phyloP scores from a whole-genome alignment of 2,888 invertebrate genomes.

The Standfussiana lucernea region DNA sequence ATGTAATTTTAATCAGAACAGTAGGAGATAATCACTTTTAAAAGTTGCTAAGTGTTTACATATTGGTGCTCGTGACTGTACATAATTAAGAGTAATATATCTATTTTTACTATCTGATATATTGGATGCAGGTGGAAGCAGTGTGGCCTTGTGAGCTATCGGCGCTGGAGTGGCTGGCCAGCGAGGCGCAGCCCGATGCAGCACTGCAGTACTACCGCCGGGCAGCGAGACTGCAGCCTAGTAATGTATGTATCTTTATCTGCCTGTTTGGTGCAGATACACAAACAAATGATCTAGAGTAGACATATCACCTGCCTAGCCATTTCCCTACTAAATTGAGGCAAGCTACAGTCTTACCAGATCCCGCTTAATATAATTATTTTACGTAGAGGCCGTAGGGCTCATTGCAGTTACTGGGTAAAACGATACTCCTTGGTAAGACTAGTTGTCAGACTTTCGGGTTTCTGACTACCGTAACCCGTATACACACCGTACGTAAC shows the following conservation, averaged over 20 bases:
- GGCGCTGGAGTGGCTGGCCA: conserved; percentile 86
- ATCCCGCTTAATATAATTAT: not conserved
- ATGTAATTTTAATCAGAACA: too few species aligned
- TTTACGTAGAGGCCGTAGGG: not conserved
- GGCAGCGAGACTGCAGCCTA: conserved; percentile 85
- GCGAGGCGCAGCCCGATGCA: conserved; percentile 81
- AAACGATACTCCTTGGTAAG: too few species aligned
- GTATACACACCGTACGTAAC: not conserved
- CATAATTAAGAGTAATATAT: not conserved
- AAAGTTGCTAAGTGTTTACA: too few species aligned
- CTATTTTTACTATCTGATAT: not conserved
- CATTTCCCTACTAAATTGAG: not conserved
- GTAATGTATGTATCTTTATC: conserved; percentile 74
- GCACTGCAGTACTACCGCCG: conserved; percentile 86
- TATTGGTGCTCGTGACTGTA: too few species aligned
- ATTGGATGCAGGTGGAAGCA: conserved; percentile 83
- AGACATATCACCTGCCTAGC: not conserved
- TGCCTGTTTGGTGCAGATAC: not conserved
- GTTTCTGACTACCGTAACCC: not conserved
- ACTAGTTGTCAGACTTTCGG: too few species aligned
- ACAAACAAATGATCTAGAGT: not conserved
- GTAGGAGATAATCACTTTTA: too few species aligned
- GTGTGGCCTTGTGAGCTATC: conserved; percentile 85
- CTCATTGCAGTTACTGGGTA: not conserved
- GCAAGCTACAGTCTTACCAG: not conserved